Evolutionary conservation across 2,113 vertebrate genomes (phyloP).

Genomic region (Gymnorhina tibicen): DNA sequence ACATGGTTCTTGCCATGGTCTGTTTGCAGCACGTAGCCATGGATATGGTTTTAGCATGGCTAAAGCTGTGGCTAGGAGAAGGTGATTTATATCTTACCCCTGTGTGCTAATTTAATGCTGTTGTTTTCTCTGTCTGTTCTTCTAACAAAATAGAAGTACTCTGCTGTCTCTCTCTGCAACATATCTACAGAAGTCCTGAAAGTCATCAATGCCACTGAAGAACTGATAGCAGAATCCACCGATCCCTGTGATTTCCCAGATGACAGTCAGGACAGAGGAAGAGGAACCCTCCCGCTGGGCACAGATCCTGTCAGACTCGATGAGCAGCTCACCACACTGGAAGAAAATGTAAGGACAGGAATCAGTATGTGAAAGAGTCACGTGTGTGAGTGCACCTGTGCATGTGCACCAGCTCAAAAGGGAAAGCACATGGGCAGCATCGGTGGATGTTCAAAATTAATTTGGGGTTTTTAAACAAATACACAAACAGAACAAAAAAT

Average conservation of each 20-base stretch:
- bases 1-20: background rate
- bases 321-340: conserved; percentile 90
- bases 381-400: rapidly evolving
- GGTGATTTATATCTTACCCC: background rate
- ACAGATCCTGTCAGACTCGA: conserved; percentile 82
- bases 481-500: background rate
- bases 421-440: background rate
- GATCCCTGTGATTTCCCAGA: conserved; percentile 70
- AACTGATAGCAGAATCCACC: conserved; percentile 87
- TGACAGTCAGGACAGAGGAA: conserved; percentile 64
- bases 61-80: background rate
- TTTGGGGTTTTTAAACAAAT: background rate
- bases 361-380: background rate
- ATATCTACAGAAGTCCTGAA: conserved; percentile 97
- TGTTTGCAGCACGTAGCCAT: background rate
- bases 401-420: background rate
- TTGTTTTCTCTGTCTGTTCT: conserved; percentile 69
- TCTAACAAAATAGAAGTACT: conserved; percentile 87
- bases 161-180: conserved; percentile 95
- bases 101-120: conserved; percentile 60
- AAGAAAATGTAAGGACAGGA: conserved; percentile 87
- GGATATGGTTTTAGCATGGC: background rate
- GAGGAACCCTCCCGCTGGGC: conserved; percentile 75
- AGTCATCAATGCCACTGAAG: conserved; percentile 94
- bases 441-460: background rate